Percentiles rank a stretch among this genome's conserved stretches.
These are phyloP conservation scores for Drosophila kambysellisi DNA, from an alignment of 2,888 invertebrate genomes.

Conservation along the genomic window DNA sequence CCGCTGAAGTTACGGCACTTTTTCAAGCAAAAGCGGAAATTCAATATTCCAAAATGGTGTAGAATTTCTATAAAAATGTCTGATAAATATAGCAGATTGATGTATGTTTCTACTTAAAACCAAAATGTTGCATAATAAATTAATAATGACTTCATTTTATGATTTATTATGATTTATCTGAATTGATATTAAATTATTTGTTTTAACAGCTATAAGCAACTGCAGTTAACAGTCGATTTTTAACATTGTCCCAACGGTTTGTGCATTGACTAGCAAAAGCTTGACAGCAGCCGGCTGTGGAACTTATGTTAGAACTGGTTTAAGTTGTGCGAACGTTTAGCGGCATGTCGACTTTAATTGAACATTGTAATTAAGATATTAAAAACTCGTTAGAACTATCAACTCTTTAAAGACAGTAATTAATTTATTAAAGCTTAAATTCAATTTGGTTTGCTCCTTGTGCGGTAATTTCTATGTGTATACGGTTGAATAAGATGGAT, in stretches of 20 bases:
- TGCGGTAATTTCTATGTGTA: neutral
- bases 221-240: neutral
- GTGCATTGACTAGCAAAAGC: slow-evolving; percentile 42
- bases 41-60: neutral
- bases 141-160: neutral
- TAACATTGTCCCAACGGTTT: slow-evolving; percentile 54
- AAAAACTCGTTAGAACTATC: neutral
- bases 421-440: neutral
- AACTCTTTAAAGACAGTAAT: neutral
- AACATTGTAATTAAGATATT: neutral
- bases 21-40: neutral
- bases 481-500: neutral
- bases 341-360: too few species aligned
- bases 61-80: neutral
- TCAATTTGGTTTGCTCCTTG: neutral
- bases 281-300: slow-evolving; percentile 34
- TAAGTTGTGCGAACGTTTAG: neutral
- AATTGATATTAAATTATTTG: neutral
- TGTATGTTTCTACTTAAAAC: neutral
- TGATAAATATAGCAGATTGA: neutral
- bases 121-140: neutral
- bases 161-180: neutral
- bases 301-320: slow-evolving; percentile 36
- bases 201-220: slow-evolving; percentile 1
- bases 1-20: neutral